Evolutionary conservation across 2,888 invertebrate genomes (phyloP), one percentile per base, ranked within the genome.

Genomic region (Syrphus vitripennis): DNA sequence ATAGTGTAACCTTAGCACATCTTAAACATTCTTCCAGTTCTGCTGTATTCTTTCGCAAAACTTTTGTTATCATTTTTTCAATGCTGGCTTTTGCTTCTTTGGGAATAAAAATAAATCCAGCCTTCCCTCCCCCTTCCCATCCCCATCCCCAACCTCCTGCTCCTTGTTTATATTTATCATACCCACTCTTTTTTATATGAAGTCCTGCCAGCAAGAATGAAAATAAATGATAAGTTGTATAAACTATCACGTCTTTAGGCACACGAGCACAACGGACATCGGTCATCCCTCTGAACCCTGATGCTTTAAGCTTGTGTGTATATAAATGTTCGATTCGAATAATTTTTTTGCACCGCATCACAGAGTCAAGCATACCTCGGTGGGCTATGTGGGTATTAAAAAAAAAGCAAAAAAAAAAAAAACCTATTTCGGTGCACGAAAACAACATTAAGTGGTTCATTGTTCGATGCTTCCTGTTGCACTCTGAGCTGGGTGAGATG

Each of bases 151-250:
- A 2, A n/a, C n/a, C n/a, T n/a, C 14, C 53, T 7, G 5, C 40
- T 16, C 12, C 10, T 29, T 4, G 4, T 4, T 63, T 42, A 19
- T n/a, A n/a, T n/a, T 37, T 29, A 59, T 57, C 26, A 61, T 31
- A 29, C 61, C 55, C 34, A 50, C 72, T 72, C 10, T 24, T n/a
- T 9, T n/a, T 3, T 26, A 14, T 37, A 45, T 67, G 37, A 42
- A 61, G 31, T 86, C 84, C 81, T 72, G 31, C 48, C 31, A 63
- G 76, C 57, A 82, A 82, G 70, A 59, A 78, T 74, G 82, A 29
- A 78, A 86, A 86, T 86, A 86, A 86, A 86, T 86, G 86, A 82
- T 86, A 86, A 86, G 86, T 86, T 86, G 86, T 86, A 82, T 82
- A 77, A 86, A 86, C 86, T 82, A 82, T 77, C 78, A 86, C 86